phyloP scores from a whole-genome alignment of 2,888 invertebrate species.

The Mantis religiosa region DNA sequence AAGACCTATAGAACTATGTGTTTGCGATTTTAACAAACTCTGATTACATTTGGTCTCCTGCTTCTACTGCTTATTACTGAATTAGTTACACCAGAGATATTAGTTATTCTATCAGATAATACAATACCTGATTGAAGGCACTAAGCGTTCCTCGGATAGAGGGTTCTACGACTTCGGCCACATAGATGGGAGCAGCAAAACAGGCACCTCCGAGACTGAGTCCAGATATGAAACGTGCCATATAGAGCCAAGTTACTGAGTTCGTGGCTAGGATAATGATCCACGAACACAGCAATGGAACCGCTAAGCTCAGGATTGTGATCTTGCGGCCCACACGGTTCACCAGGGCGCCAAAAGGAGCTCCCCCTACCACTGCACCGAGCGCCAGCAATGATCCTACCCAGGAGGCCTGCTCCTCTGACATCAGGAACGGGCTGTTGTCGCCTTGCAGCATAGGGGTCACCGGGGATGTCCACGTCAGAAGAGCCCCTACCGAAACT shows the following conservation, averaged over 20 bases:
- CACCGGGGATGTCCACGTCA: conserved; percentile 37
- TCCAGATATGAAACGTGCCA: conserved; percentile 58
- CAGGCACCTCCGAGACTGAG: conserved; percentile 64
- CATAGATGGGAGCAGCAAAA: conserved; percentile 77
- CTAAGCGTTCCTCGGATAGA: conserved; percentile 72
- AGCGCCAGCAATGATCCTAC: conserved; percentile 57
- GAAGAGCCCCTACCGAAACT: conserved; percentile 33
- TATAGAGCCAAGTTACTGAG: conserved; percentile 50
- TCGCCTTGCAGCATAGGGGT: conserved; percentile 32
- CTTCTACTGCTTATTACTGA: too few relatives aligned
- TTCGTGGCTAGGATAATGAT: conserved; percentile 57
- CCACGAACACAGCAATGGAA: conserved; percentile 65
- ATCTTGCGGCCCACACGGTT: conserved; percentile 34
- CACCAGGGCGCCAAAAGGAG: conserved; percentile 54
- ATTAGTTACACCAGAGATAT: too few relatives aligned
- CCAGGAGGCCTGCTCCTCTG: conserved; percentile 39
- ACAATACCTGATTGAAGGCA: conserved; percentile 64
- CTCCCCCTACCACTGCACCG: conserved; percentile 67
- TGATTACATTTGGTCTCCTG: too few relatives aligned
- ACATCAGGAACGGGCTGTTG: neutral
- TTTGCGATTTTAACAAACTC: too few relatives aligned
- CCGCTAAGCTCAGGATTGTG: conserved; percentile 47
- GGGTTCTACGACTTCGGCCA: conserved; percentile 78
- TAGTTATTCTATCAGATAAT: neutral
- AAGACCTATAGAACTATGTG: too few relatives aligned